Conservation (phyloP, 53 echinoderm and acorn worm species). For the Echinometra lucunter region DNA sequence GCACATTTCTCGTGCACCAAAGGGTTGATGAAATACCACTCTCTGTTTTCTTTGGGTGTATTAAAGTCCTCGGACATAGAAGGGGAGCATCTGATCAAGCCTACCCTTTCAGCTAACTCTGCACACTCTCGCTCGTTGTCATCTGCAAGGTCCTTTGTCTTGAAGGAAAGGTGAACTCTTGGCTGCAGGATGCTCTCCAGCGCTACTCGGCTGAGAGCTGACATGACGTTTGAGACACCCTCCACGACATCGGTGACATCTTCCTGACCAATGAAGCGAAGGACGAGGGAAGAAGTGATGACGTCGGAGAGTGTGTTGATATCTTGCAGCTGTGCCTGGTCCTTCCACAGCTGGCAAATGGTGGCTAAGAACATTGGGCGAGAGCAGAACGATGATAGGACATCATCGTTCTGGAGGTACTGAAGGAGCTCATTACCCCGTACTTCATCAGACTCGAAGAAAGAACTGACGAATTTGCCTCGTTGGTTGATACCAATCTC, state of each 20-base stretch:
- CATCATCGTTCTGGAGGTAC: slow-evolving; percentile 24
- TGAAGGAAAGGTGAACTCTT: background rate
- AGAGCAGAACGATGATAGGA: slow-evolving; percentile 4
- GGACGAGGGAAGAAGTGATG: slow-evolving; percentile 20
- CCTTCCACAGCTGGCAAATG: slow-evolving; percentile 34
- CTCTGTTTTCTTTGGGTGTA: background rate
- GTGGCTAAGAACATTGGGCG: slow-evolving; percentile 39
- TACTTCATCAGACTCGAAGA: slow-evolving; percentile 6
- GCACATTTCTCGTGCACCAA: slow-evolving; percentile 66
- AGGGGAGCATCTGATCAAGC: background rate
- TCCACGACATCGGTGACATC: background rate
- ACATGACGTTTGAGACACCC: slow-evolving; percentile 20
- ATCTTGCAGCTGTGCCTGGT: background rate
- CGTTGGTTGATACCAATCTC: background rate
- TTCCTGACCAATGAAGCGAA: background rate
- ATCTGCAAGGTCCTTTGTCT: background rate
- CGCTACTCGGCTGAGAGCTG: slow-evolving; percentile 13
- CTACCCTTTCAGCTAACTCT: slow-evolving; percentile 44
- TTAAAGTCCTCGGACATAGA: background rate
- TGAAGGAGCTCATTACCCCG: background rate
- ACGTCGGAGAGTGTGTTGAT: slow-evolving; percentile 43
- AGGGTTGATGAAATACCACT: slow-evolving; percentile 50
- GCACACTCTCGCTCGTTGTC: slow-evolving; percentile 42
- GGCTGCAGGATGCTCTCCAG: slow-evolving; percentile 17
- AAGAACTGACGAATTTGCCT: background rate